Conservation (phyloP, 1,140 invertebrate species). For the Drosophila persimilis region DNA sequence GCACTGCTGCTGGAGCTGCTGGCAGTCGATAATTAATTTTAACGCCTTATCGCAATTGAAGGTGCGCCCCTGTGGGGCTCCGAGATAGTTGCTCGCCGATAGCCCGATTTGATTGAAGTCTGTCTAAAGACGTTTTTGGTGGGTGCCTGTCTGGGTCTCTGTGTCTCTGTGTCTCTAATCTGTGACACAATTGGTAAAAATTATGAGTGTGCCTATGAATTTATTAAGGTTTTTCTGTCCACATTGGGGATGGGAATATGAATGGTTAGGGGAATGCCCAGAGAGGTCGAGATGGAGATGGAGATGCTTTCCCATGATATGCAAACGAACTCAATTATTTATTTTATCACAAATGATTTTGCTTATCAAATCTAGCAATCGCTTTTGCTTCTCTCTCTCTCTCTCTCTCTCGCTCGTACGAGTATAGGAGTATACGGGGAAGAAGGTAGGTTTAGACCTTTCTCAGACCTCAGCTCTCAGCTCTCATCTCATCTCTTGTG, state of each 20-base stretch:
- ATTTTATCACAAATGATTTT: constrained; percentile 82
- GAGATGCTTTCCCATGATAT: constrained; percentile 76
- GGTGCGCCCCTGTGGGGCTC: constrained; percentile 53
- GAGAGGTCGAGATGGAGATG: constrained; percentile 1
- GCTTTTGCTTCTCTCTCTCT: constrained; percentile 44
- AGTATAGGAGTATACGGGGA: constrained; percentile 11
- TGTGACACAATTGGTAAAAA: constrained; percentile 70
- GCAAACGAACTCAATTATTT: constrained; percentile 82
- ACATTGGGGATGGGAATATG: background rate
- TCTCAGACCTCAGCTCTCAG: constrained; percentile 48
- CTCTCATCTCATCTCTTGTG: constrained; percentile 59
- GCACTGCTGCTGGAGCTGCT: constrained; percentile 25
- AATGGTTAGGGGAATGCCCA: too few species aligned
- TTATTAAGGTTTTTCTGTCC: constrained; percentile 54
- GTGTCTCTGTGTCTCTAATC: constrained; percentile 37
- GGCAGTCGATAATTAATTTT: constrained; percentile 80
- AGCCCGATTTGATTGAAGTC: constrained; percentile 77
- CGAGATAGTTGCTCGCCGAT: constrained; percentile 61
- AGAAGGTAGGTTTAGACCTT: constrained; percentile 38
- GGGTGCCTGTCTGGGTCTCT: constrained; percentile 1
- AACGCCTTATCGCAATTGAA: constrained; percentile 78
- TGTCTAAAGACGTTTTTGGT: constrained; percentile 59
- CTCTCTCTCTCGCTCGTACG: constrained; percentile 15
- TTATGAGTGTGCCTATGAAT: constrained; percentile 70
- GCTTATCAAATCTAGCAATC: constrained; percentile 80